These are phyloP conservation scores for Pycnomerus fuliginosus DNA, from an alignment of 2,888 invertebrate genomes.

Conservation along the genomic window DNA sequence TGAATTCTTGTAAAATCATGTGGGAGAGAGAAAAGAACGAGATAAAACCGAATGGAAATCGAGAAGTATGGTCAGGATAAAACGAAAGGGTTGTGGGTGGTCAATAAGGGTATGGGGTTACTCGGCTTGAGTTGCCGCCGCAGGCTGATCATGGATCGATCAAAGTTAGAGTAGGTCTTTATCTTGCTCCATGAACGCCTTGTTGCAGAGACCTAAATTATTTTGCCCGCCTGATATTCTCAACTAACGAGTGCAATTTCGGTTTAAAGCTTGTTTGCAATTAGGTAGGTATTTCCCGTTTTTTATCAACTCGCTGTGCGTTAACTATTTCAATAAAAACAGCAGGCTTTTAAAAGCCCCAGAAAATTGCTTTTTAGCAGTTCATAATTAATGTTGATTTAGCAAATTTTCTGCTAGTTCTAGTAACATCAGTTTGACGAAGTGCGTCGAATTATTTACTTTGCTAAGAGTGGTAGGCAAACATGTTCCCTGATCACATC, in stretches of 20 bases:
- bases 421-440: conserved; percentile 9
- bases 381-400: too few relatives aligned
- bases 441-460: conserved; percentile 21
- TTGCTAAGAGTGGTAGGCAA: conserved; percentile 24
- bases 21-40: conserved; percentile 20
- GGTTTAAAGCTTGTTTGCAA: too few relatives aligned
- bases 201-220: conserved; percentile 8
- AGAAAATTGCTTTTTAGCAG: too few relatives aligned
- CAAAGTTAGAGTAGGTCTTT: conserved; percentile 14
- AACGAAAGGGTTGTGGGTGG: conserved; percentile 18
- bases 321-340: too few relatives aligned
- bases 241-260: too few relatives aligned
- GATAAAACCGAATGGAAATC: conserved; percentile 25
- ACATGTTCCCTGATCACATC: conserved; percentile 27
- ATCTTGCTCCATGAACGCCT: conserved; percentile 16
- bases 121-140: conserved; percentile 6
- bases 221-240: too few relatives aligned
- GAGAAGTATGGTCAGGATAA: conserved; percentile 17
- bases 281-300: too few relatives aligned
- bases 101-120: conserved; percentile 6
- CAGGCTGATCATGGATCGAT: conserved; percentile 18
- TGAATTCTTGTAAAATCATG: conserved; percentile 26
- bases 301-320: too few relatives aligned
- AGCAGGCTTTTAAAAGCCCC: too few relatives aligned
- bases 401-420: neutral